Conservation (phyloP, 2,888 invertebrate genomes). For the Troglohyphantes excavatus region DNA sequence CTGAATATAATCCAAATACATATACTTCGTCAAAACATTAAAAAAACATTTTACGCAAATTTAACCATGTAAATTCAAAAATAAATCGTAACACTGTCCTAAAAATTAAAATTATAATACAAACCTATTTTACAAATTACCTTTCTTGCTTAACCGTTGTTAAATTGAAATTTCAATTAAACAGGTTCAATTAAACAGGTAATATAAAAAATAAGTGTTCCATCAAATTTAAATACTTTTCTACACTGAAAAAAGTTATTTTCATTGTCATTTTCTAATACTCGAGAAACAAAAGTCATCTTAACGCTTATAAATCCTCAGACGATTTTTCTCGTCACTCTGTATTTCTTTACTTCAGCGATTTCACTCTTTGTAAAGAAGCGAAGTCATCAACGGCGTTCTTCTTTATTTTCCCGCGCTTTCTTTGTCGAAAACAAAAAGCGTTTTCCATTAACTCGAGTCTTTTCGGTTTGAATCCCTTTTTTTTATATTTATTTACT, state of each 20-base stretch:
- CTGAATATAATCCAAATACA: no score
- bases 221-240: background rate
- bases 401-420: background rate
- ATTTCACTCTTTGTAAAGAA: background rate
- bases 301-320: background rate
- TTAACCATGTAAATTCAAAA: no score
- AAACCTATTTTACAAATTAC: no score
- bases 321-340: background rate
- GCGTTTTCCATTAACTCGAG: slow-evolving; percentile 2
- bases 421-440: slow-evolving; percentile 9
- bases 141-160: no score
- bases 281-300: background rate
- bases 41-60: no score
- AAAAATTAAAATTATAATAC: no score
- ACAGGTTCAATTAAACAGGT: no score
- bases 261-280: slow-evolving; percentile 1
- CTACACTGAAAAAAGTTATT: background rate
- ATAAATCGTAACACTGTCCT: no score
- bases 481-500: background rate
- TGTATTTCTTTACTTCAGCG: background rate
- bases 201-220: no score
- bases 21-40: no score
- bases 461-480: background rate
- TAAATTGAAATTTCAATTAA: no score
- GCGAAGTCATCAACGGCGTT: background rate